Conservation (phyloP, 2,888 invertebrate genomes). For the Ormyrus thymus region DNA sequence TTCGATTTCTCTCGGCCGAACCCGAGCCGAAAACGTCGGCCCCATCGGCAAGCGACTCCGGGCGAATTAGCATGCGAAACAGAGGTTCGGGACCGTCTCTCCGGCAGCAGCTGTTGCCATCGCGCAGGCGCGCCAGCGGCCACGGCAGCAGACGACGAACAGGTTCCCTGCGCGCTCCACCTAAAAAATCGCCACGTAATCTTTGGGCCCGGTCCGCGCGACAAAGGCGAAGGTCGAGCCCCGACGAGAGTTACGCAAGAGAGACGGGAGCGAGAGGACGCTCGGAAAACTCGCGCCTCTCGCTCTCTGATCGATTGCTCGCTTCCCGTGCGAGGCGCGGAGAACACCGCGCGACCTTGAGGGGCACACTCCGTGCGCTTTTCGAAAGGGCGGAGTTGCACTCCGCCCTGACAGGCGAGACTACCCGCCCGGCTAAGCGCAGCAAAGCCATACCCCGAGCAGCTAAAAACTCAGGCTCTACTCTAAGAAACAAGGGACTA, state of each 20-base stretch:
- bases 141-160: conserved; percentile 32
- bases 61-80: not conserved
- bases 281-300: conserved; percentile 41
- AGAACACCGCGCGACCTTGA: conserved; percentile 44
- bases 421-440: too few species aligned
- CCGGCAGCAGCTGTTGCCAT: too few species aligned
- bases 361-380: not conserved
- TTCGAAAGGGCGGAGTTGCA: not conserved
- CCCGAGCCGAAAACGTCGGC: not conserved
- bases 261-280: conserved; percentile 32
- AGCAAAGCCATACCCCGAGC: too few species aligned
- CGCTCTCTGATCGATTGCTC: conserved; percentile 48
- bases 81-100: too few species aligned
- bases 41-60: not conserved
- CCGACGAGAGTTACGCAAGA: too few species aligned
- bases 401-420: not conserved
- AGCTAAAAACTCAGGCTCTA: too few species aligned
- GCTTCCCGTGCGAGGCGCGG: conserved; percentile 33
- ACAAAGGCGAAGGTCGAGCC: too few species aligned
- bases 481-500: too few species aligned
- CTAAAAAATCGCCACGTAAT: conserved; percentile 7
- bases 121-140: not conserved
- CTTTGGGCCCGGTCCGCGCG: not conserved
- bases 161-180: conserved; percentile 21
- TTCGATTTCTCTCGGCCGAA: conserved; percentile 32